A percentile compares a stretch with the other conserved stretches of the same genome.
These are phyloP conservation scores for Harpalus rufipes DNA, from an alignment of 2,888 invertebrate species.

Conservation along the genomic window DNA sequence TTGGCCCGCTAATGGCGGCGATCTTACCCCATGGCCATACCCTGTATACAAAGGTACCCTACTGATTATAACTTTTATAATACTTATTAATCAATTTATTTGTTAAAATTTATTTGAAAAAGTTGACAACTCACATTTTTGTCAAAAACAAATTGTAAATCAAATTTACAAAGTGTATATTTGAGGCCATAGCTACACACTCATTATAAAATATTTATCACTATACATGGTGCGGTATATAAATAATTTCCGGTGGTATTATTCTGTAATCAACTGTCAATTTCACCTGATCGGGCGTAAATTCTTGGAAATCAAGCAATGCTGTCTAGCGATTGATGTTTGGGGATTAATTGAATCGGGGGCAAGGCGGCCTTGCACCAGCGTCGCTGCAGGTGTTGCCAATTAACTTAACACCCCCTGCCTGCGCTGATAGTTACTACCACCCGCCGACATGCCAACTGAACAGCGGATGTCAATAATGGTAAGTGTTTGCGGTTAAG, in stretches of 20 bases:
- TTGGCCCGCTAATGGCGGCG: no score
- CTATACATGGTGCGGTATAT: not conserved
- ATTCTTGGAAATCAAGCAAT: not conserved
- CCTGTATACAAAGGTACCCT: no score
- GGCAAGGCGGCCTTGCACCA: not conserved
- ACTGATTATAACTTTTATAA: no score
- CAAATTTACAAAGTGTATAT: not conserved
- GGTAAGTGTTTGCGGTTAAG: constrained; percentile 9
- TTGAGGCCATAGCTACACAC: not conserved
- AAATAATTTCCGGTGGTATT: not conserved
- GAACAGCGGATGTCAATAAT: constrained; percentile 23
- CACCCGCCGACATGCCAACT: not conserved
- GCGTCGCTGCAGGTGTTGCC: not conserved
- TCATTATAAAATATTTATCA: not conserved
- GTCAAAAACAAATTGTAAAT: no score
- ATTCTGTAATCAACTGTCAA: not conserved
- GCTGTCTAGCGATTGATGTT: not conserved
- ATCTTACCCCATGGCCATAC: no score
- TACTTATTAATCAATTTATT: no score
- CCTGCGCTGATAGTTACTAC: not conserved
- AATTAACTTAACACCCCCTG: not conserved
- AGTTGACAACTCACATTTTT: no score
- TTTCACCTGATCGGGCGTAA: not conserved
- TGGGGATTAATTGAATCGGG: not conserved
- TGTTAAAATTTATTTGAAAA: no score